phyloP scores from a whole-genome alignment of 2,797 vertebrate species.

The Microtus obscurus region DNA sequence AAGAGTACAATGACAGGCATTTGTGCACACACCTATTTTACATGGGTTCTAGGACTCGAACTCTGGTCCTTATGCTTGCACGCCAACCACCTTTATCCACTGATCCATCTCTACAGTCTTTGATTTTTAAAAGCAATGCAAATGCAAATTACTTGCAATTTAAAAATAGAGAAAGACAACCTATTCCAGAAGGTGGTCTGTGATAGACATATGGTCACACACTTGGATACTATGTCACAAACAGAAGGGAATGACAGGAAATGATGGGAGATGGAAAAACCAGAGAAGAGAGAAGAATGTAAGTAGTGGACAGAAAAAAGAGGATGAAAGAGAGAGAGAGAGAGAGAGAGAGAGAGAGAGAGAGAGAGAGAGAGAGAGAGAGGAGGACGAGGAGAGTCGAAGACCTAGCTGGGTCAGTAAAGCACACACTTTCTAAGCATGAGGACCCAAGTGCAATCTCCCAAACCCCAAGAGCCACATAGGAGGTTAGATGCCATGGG shows the following conservation, averaged over 20 bases:
- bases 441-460: neutral
- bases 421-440: neutral
- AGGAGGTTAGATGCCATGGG: neutral
- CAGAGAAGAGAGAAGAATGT: neutral
- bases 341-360: neutral
- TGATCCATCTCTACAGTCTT: neutral
- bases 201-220: neutral
- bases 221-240: conserved; percentile 8
- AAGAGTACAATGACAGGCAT: neutral
- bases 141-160: conserved; percentile 29
- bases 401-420: neutral
- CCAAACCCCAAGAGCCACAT: too few species aligned
- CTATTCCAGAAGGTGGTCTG: conserved; percentile 45
- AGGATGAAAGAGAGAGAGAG: neutral
- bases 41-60: neutral
- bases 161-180: conserved; percentile 43
- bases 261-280: neutral
- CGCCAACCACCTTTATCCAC: neutral
- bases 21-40: neutral
- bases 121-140: conserved; percentile 42
- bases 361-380: neutral
- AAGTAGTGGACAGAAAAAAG: neutral
- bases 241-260: neutral
- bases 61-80: neutral
- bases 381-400: too few species aligned